phyloP scores from a whole-genome alignment of 1,140 invertebrate species.

The Watersipora subatra region DNA sequence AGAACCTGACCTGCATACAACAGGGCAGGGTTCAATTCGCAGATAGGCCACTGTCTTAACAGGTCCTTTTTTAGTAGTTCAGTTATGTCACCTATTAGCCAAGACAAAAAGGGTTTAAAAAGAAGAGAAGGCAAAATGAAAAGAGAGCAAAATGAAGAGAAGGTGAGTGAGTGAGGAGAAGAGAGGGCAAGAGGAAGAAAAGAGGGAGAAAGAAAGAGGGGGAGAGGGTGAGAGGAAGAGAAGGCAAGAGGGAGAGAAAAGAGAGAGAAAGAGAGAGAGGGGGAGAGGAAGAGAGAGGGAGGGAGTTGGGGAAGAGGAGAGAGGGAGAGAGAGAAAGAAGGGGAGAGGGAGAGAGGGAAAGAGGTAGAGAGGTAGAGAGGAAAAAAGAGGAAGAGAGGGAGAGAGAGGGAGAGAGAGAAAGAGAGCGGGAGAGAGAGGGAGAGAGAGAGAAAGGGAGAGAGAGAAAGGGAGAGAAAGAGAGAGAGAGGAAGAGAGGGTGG shows the following conservation, averaged over 20 bases:
- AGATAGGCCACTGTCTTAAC: too few species aligned
- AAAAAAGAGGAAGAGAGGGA: slow-evolving; percentile 20
- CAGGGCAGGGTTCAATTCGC: too few species aligned
- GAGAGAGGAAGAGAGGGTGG: slow-evolving; percentile 42
- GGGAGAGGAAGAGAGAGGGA: too few species aligned
- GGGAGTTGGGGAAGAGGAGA: too few species aligned
- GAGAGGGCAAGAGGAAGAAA: slow-evolving; percentile 5
- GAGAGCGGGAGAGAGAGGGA: too few species aligned
- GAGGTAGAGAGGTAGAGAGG: slow-evolving; percentile 12
- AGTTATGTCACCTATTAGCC: too few species aligned
- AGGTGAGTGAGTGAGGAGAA: slow-evolving; percentile 10
- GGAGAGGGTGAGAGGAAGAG: slow-evolving; percentile 10
- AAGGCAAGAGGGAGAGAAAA: slow-evolving; percentile 9
- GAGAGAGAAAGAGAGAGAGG: slow-evolving; percentile 4
- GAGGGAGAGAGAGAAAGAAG: slow-evolving; percentile 4
- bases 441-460: slow-evolving; percentile 14
- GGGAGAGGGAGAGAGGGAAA: too few species aligned
- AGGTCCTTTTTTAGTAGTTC: too few species aligned
- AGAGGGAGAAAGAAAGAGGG: slow-evolving; percentile 7
- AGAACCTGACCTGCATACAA: too few species aligned
- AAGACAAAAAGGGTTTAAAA: too few species aligned
- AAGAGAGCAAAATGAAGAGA: slow-evolving; percentile 9
- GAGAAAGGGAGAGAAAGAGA: slow-evolving; percentile 5
- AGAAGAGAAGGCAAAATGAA: slow-evolving; percentile 9
- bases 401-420: too few species aligned